Conservation (phyloP, 2,113 vertebrate species). For the Ptilorrhoa leucosticta region DNA sequence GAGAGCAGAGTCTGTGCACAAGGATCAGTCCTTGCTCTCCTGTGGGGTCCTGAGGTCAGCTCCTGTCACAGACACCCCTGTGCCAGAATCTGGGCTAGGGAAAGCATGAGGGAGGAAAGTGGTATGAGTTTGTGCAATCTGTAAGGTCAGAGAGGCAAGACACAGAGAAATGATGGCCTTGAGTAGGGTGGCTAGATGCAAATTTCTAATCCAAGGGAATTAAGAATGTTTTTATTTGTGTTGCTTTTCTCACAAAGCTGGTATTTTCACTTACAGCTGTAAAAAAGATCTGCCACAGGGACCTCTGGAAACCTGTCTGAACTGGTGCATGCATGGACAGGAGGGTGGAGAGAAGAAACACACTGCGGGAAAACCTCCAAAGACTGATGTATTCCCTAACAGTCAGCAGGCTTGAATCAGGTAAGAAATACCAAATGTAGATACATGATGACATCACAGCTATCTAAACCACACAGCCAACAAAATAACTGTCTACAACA, state of each 20-base stretch:
- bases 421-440: background rate
- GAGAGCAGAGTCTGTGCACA: background rate
- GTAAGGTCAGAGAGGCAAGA: background rate
- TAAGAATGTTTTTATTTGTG: background rate
- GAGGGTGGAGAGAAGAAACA: background rate
- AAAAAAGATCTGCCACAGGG: background rate
- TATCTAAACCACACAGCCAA: background rate
- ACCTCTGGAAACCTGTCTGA: background rate
- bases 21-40: background rate
- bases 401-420: background rate
- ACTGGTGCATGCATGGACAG: background rate
- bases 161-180: background rate
- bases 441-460: background rate
- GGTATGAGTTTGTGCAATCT: background rate
- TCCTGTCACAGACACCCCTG: background rate
- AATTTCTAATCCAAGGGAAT: background rate
- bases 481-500: background rate
- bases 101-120: background rate
- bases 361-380: background rate
- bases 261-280: background rate
- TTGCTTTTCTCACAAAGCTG: background rate
- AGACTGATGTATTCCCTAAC: background rate
- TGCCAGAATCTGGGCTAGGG: background rate
- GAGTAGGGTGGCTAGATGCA: background rate
- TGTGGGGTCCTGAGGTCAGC: background rate